Evolutionary conservation across 2,113 vertebrate species (phyloP).

Genomic region (Chitala chitala): DNA sequence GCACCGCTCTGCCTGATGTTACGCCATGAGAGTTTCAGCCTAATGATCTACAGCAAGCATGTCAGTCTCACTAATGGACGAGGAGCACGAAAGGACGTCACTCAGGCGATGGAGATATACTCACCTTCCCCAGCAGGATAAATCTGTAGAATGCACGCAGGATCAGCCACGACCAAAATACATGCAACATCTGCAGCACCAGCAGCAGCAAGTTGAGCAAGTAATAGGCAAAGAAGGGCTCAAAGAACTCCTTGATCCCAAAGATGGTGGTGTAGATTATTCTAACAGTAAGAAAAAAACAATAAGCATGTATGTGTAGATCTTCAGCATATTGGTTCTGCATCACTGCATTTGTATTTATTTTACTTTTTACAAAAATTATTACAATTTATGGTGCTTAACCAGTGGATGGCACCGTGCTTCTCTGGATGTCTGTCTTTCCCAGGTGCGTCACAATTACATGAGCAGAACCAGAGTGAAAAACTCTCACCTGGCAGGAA

Average conservation of each 20-base stretch:
- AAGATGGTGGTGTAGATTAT: conserved; percentile 71
- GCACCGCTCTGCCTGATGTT: not conserved
- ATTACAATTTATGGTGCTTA: not conserved
- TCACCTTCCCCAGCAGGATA: conserved; percentile 72
- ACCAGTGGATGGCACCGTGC: not conserved
- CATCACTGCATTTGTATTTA: not conserved
- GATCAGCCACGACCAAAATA: conserved; percentile 89
- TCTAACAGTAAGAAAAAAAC: conserved; percentile 46
- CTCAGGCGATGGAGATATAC: not conserved
- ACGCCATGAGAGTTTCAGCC: too few relatives aligned
- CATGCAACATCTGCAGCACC: conserved; percentile 74
- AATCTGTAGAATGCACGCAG: conserved; percentile 82
- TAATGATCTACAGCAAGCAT: too few relatives aligned
- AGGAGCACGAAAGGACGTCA: too few relatives aligned
- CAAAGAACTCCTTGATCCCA: conserved; percentile 60
- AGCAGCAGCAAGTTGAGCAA: conserved; percentile 76
- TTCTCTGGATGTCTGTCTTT: not conserved
- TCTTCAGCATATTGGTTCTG: not conserved
- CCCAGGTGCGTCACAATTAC: not conserved
- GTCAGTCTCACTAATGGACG: too few relatives aligned
- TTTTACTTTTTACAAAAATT: not conserved
- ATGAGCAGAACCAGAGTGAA: not conserved
- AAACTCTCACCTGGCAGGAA: conserved; percentile 69
- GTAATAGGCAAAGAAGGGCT: conserved; percentile 83
- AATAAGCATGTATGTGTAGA: not conserved